Percentiles rank a stretch among this genome's conserved stretches.
phyloP scores from a whole-genome alignment of 2,888 invertebrate genomes.

The Luffia ferchaultella region DNA sequence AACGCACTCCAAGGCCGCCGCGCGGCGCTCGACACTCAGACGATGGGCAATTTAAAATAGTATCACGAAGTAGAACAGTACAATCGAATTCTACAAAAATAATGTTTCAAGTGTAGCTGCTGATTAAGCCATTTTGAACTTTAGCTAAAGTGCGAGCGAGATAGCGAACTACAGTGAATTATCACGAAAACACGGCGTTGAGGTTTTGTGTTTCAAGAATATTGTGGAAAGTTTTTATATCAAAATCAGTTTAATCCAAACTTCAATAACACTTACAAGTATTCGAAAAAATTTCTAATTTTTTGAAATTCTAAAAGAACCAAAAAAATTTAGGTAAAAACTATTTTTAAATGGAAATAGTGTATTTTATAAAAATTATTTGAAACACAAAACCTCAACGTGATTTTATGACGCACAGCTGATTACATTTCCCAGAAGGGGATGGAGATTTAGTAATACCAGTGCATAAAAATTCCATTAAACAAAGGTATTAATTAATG shows the following conservation, averaged over 20 bases:
- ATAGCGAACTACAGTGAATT: conserved; percentile 14
- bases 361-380: conserved; percentile 16
- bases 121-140: neutral
- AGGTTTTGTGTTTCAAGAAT: conserved; percentile 57
- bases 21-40: too few species aligned
- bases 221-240: conserved; percentile 28
- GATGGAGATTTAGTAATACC: conserved; percentile 12
- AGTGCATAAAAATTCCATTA: too few species aligned
- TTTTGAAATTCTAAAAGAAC: too few species aligned
- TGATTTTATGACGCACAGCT: conserved; percentile 6
- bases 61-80: conserved; percentile 36
- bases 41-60: conserved; percentile 25
- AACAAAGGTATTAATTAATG: too few species aligned
- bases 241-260: too few species aligned
- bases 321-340: too few species aligned
- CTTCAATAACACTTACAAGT: too few species aligned
- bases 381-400: conserved; percentile 57
- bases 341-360: neutral
- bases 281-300: too few species aligned
- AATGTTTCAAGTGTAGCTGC: conserved; percentile 19
- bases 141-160: conserved; percentile 41
- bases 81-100: conserved; percentile 30
- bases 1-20: too few species aligned
- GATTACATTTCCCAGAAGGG: conserved; percentile 4
- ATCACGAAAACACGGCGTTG: conserved; percentile 25